Conservation (phyloP, 2,113 vertebrate genomes). For the Gasterosteus aculeatus region DNA sequence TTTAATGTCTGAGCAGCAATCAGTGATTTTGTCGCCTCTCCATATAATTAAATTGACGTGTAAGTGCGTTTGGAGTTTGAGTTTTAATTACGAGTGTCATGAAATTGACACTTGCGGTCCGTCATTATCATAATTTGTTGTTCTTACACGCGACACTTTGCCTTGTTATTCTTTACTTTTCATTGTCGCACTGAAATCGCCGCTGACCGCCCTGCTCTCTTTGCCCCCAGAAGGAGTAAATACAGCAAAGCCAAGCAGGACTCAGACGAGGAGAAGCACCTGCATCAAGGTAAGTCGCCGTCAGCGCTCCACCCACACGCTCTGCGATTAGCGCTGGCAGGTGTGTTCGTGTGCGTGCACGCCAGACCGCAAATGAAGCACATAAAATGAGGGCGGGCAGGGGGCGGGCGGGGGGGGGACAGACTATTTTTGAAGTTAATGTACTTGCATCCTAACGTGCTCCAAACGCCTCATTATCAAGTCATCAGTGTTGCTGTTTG, state of each 20-base stretch:
- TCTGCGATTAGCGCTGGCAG: slow-evolving; percentile 43
- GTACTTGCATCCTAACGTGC: slow-evolving; percentile 46
- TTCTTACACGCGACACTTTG: background rate
- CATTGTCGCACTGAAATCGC: background rate
- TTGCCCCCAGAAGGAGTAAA: slow-evolving; percentile 88
- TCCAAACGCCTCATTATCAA: slow-evolving; percentile 71
- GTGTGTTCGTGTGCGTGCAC: slow-evolving; percentile 31
- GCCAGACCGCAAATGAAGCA: slow-evolving; percentile 47
- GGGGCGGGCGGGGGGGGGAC: background rate
- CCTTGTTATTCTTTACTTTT: background rate
- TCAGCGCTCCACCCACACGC: slow-evolving; percentile 27
- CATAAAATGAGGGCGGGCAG: slow-evolving; percentile 28
- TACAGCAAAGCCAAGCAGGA: slow-evolving; percentile 98
- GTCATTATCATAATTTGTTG: background rate
- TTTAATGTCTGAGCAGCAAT: slow-evolving; percentile 23
- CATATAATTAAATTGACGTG: slow-evolving; percentile 2
- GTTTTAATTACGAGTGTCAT: slow-evolving; percentile 11
- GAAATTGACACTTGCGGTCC: background rate
- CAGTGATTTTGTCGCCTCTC: slow-evolving; percentile 25
- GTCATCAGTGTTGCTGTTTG: slow-evolving; percentile 66
- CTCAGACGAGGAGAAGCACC: slow-evolving; percentile 95
- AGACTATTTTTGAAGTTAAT: slow-evolving; percentile 63
- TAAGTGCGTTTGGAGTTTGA: slow-evolving; percentile 5
- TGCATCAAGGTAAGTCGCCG: slow-evolving; percentile 89
- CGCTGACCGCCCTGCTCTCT: slow-evolving; percentile 56